Conservation (phyloP, 2,113 vertebrate genomes). For the Lates calcarifer region DNA sequence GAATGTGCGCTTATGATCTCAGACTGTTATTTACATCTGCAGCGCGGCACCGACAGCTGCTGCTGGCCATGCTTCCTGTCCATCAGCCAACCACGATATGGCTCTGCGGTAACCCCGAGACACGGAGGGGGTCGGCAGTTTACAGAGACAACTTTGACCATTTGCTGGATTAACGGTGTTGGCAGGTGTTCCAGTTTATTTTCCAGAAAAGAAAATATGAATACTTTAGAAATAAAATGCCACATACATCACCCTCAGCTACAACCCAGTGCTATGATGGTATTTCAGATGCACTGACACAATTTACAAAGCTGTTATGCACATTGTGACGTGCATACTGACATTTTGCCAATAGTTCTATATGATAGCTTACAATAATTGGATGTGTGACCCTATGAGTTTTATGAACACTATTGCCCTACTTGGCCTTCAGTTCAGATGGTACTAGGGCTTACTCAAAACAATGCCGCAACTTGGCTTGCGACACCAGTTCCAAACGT, state of each 20-base stretch:
- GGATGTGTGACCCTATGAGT: background rate
- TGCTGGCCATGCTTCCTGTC: constrained; percentile 29
- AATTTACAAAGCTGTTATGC: background rate
- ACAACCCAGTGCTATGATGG: background rate
- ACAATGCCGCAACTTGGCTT: too few relatives aligned
- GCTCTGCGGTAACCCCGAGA: background rate
- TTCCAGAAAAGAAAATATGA: background rate
- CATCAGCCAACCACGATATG: constrained; percentile 30
- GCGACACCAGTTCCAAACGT: too few relatives aligned
- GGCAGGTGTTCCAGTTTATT: background rate
- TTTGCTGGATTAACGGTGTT: background rate
- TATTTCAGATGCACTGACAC: background rate
- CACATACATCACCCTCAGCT: accelerated
- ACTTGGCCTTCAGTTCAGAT: too few relatives aligned
- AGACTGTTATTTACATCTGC: constrained; percentile 63
- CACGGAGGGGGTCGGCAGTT: background rate
- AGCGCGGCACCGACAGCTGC: constrained; percentile 34
- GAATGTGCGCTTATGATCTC: constrained; percentile 37
- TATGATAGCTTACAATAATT: background rate
- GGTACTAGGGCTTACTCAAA: too few relatives aligned
- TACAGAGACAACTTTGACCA: constrained; percentile 33
- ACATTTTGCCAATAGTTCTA: too few relatives aligned
- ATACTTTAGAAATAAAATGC: background rate
- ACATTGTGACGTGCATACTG: too few relatives aligned
- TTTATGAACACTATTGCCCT: too few relatives aligned